phyloP scores from a whole-genome alignment of 2,888 invertebrate species.

The Diplolepis rosae region DNA sequence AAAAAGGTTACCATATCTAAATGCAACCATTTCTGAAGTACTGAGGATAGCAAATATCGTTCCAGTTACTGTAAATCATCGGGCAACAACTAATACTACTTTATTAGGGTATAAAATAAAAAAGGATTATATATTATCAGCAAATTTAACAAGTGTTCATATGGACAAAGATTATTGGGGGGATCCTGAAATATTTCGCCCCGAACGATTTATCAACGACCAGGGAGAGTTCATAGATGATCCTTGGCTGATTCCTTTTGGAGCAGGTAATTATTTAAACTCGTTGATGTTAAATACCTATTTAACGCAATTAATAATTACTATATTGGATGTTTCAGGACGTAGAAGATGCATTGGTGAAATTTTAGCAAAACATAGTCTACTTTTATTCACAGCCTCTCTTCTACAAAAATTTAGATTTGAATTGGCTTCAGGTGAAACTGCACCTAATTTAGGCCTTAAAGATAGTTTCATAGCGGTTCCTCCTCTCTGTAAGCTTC shows the following conservation, averaged over 20 bases:
- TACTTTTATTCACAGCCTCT: conserved; percentile 83
- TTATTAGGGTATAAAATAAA: conserved; percentile 84
- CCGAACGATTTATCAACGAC: conserved; percentile 82
- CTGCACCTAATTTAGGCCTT: conserved; percentile 78
- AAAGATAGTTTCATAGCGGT: conserved; percentile 82
- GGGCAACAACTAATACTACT: conserved; percentile 81
- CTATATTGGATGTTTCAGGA: conserved; percentile 58
- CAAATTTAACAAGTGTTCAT: conserved; percentile 82
- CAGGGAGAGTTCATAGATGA: conserved; percentile 74
- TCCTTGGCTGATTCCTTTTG: conserved; percentile 60
- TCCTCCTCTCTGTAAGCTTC: conserved; percentile 44
- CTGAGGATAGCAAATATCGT: conserved; percentile 85
- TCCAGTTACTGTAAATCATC: conserved; percentile 85
- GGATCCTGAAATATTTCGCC: conserved; percentile 82
- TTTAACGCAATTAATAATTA: too few species aligned
- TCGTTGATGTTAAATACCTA: not conserved
- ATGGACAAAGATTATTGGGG: conserved; percentile 80
- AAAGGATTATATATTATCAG: conserved; percentile 77
- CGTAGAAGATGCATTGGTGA: conserved; percentile 89
- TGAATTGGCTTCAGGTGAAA: conserved; percentile 78
- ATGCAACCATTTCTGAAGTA: conserved; percentile 84
- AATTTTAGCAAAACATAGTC: conserved; percentile 82
- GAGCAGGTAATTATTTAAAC: conserved; percentile 48
- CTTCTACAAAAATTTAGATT: conserved; percentile 84
- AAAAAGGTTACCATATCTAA: conserved; percentile 81